Evolutionary conservation across 2,888 invertebrate genomes (phyloP).

Genomic region (Pandemis cinnamomeana): DNA sequence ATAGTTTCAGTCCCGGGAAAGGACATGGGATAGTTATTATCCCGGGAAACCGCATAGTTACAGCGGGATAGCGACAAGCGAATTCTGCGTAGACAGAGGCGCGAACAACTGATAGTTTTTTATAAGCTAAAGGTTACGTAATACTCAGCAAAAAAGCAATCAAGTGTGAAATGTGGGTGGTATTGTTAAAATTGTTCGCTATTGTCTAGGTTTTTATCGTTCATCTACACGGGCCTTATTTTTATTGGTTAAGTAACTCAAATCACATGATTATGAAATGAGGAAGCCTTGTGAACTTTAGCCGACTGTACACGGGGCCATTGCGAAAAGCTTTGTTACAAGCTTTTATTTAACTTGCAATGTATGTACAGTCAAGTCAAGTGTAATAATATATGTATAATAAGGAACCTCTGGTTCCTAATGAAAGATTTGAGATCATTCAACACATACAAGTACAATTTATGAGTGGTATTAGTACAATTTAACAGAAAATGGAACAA

Average conservation of each 20-base stretch:
- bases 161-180: conserved; percentile 27
- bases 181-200: conserved; percentile 28
- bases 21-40: too few species aligned
- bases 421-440: too few species aligned
- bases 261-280: background rate
- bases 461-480: too few species aligned
- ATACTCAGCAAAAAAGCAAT: conserved; percentile 35
- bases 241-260: conserved; percentile 4
- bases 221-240: conserved; percentile 14
- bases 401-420: too few species aligned
- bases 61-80: too few species aligned
- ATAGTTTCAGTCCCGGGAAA: too few species aligned
- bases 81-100: background rate
- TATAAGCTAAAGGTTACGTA: conserved; percentile 15
- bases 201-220: conserved; percentile 37
- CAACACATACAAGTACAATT: too few species aligned
- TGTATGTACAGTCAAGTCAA: too few species aligned
- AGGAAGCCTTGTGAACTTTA: background rate
- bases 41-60: too few species aligned
- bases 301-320: background rate
- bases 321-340: background rate
- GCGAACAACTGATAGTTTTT: background rate
- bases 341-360: too few species aligned
- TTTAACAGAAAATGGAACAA: too few species aligned
- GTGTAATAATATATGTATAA: too few species aligned